These are phyloP conservation scores for Gambusia affinis DNA, from an alignment of 2,113 vertebrate genomes.

Conservation along the genomic window DNA sequence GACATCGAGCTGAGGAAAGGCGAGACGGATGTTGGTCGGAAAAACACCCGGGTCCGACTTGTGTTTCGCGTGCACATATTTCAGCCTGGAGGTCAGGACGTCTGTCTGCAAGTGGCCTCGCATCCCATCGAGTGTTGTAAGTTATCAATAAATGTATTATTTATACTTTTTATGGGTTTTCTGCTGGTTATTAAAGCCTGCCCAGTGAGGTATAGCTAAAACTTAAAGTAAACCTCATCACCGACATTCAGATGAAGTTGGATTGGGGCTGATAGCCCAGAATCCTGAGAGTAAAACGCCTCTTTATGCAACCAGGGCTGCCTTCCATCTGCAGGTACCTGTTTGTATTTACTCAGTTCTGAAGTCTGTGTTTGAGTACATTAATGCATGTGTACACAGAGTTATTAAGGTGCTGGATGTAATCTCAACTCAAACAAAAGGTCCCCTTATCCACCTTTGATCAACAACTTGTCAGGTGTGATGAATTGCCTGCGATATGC, in stretches of 20 bases:
- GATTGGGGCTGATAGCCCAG: conserved; percentile 30
- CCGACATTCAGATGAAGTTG: conserved; percentile 52
- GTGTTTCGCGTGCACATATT: conserved; percentile 95
- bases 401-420: conserved; percentile 61
- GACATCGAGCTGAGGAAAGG: conserved; percentile 98
- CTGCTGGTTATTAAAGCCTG: not conserved
- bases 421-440: conserved; percentile 64
- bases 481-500: conserved; percentile 2
- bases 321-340: conserved; percentile 36
- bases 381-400: conserved; percentile 56
- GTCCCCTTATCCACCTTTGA: conserved; percentile 33
- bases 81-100: conserved; percentile 85
- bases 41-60: conserved; percentile 94
- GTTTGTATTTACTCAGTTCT: conserved; percentile 43
- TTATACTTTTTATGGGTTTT: not conserved
- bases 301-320: conserved; percentile 47
- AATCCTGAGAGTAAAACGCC: conserved; percentile 38
- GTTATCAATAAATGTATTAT: conserved; percentile 43
- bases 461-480: conserved; percentile 8
- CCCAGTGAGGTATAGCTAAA: conserved; percentile 34
- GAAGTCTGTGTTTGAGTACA: conserved; percentile 63
- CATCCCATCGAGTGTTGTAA: conserved; percentile 98
- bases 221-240: conserved; percentile 41
- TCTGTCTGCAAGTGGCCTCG: conserved; percentile 92
- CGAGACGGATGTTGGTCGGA: conserved; percentile 96